A percentile compares a stretch with the other conserved stretches of the same genome.
These are phyloP conservation scores for Mustela lutreola DNA, from an alignment of 2,113 vertebrate genomes.

Conservation along the genomic window DNA sequence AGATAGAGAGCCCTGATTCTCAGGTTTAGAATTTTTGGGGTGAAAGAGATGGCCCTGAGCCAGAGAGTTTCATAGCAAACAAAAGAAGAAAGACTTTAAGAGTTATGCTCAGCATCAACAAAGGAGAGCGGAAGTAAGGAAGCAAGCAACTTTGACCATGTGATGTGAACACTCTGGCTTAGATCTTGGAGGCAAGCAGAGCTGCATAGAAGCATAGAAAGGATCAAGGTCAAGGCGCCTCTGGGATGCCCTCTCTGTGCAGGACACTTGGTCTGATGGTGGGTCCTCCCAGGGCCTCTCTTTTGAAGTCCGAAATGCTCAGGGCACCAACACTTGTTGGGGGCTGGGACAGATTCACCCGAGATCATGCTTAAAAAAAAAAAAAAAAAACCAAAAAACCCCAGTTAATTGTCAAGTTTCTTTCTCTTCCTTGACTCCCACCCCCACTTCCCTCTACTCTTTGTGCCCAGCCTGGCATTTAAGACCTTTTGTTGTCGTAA, in stretches of 20 bases:
- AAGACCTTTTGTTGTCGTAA: constrained; percentile 88
- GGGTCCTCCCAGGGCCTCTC: background rate
- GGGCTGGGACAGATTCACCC: constrained; percentile 44
- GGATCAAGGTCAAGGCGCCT: background rate
- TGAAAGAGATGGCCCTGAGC: background rate
- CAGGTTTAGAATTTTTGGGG: background rate
- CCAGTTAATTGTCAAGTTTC: constrained; percentile 68
- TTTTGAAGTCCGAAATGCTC: background rate
- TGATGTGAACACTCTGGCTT: rapidly evolving
- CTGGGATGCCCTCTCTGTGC: rapidly evolving
- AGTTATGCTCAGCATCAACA: background rate
- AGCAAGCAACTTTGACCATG: background rate
- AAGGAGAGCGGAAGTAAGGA: background rate
- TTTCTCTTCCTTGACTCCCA: constrained; percentile 53
- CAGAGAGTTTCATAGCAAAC: background rate
- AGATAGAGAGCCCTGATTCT: background rate
- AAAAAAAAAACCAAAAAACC: background rate
- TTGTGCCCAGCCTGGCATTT: constrained; percentile 75
- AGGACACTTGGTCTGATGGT: background rate
- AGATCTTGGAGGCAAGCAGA: background rate
- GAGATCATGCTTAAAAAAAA: background rate
- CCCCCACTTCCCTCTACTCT: background rate
- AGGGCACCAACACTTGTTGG: background rate
- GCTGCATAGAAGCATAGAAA: no score
- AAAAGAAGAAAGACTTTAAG: background rate